Percentiles rank a stretch among this genome's conserved stretches.
Conservation (phyloP, 2,888 invertebrate species). For the Pandemis corylana region DNA sequence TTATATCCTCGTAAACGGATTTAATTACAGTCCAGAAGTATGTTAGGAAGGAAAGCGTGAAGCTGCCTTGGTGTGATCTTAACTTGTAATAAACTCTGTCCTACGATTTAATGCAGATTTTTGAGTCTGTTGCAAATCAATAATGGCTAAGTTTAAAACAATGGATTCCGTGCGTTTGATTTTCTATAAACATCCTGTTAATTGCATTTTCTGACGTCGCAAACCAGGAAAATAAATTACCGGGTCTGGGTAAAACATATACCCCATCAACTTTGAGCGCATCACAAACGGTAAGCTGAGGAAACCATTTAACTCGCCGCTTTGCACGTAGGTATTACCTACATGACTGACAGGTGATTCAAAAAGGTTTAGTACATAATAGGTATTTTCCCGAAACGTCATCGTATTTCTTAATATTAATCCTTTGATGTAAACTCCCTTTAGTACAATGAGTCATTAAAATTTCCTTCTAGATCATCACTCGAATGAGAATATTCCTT, state of each 20-base stretch:
- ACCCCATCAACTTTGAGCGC: slow-evolving; percentile 1
- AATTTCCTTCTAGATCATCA: slow-evolving; percentile 6
- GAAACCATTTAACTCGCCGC: background rate
- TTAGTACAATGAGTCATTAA: background rate
- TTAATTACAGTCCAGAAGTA: too few species aligned
- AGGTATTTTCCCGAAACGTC: background rate
- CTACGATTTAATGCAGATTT: too few species aligned
- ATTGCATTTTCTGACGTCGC: background rate
- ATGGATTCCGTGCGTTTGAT: background rate
- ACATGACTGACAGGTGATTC: background rate
- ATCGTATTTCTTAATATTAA: background rate
- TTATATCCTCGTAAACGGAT: too few species aligned
- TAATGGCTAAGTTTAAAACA: background rate
- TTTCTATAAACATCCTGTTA: background rate
- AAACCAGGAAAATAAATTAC: background rate
- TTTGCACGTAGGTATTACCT: background rate
- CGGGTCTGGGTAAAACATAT: background rate
- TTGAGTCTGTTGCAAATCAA: too few species aligned
- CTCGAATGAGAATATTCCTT: slow-evolving; percentile 3
- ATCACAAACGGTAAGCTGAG: background rate
- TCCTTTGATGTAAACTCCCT: background rate
- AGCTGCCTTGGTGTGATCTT: too few species aligned
- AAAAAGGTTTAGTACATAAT: background rate
- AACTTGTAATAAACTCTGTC: too few species aligned
- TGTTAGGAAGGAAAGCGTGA: too few species aligned